phyloP scores from a whole-genome alignment of 1,140 invertebrate genomes.

The Drosophila ohnishii region DNA sequence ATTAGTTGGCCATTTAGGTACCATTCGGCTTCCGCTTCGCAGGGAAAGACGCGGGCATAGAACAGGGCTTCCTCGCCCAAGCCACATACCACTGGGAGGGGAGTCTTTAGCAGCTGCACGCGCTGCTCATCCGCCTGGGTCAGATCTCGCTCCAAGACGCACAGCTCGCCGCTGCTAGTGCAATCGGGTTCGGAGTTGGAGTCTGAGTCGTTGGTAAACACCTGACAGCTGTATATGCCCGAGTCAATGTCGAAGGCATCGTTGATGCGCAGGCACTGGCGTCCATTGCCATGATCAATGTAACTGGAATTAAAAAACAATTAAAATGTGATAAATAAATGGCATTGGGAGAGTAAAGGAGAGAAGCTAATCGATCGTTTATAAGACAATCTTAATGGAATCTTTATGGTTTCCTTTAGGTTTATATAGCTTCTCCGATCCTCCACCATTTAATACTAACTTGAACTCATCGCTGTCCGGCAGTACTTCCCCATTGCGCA shows the following conservation, averaged over 20 bases:
- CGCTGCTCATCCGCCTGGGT: constrained; percentile 39
- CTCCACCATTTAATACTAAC: constrained; percentile 44
- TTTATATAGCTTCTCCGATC: background rate
- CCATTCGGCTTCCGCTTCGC: constrained; percentile 72
- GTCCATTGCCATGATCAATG: constrained; percentile 86
- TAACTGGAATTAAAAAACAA: constrained; percentile 83
- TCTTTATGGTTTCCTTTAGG: background rate
- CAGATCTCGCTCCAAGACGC: constrained; percentile 69
- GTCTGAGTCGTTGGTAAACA: constrained; percentile 68
- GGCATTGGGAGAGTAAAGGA: background rate
- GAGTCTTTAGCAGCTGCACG: constrained; percentile 70
- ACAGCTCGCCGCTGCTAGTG: constrained; percentile 72
- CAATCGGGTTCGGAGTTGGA: constrained; percentile 53
- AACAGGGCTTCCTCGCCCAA: constrained; percentile 68
- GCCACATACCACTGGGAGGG: constrained; percentile 65
- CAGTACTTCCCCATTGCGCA: constrained; percentile 87
- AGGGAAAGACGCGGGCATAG: constrained; percentile 77
- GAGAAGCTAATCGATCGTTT: background rate
- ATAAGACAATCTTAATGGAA: background rate
- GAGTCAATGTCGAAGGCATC: constrained; percentile 88
- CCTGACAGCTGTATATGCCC: constrained; percentile 89
- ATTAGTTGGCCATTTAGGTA: constrained; percentile 70
- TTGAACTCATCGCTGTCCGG: constrained; percentile 86
- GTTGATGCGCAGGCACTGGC: constrained; percentile 86
- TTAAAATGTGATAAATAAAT: constrained; percentile 6